Evolutionary conservation across 1,140 invertebrate genomes (phyloP), one percentile per base, ranked within the genome.

Genomic region (Rhagoletis zephyria): DNA sequence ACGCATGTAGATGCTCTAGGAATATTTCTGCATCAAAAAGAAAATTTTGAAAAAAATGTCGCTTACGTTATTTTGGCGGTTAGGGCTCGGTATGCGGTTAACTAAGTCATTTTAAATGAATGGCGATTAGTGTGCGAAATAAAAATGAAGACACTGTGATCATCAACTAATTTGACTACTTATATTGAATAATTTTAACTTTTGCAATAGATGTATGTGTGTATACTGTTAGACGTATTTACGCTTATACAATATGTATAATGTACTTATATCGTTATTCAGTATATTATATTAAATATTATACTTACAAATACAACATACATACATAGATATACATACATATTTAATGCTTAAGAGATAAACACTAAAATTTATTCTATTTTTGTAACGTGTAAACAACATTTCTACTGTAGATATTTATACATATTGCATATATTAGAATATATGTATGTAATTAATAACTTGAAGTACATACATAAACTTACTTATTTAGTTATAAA

Each of bases 131-230:
- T 63, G 61, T 63, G 61, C 61, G 61, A 63, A 63, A 16, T 14
- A 16, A 16, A 56, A 16, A 81, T 56, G 74, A 56, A 81, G 74
- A 56, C 48, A 81, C 74, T 81, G 74, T 81, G 74, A 81, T 81
- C 74, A 81, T 81, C 56, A 81, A 81, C 19, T 81, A 81, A 59
- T 56, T 56, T 81, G 67, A 74, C 42, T 74, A 45, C 42, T 16
- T 74, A 40, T 74, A 45, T 42, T 74, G 74, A 81, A 19, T 16
- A 19, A 81, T 81, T 19, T n/a, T 14, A 81, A 81, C 16, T 56
- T 30, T 30, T 30, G 30, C n/a, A 30, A 30, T 30, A 30, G 30
- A 30, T 30, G 30, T 30, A 30, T 30, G 30, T 30, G 30, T 30
- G 30, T 30, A 30, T 30, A 30, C 30, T 30, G 30, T 30, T 30